Base-by-base conservation (phyloP, 2,797 vertebrate genomes). In the Dipus sagitta region DNA sequence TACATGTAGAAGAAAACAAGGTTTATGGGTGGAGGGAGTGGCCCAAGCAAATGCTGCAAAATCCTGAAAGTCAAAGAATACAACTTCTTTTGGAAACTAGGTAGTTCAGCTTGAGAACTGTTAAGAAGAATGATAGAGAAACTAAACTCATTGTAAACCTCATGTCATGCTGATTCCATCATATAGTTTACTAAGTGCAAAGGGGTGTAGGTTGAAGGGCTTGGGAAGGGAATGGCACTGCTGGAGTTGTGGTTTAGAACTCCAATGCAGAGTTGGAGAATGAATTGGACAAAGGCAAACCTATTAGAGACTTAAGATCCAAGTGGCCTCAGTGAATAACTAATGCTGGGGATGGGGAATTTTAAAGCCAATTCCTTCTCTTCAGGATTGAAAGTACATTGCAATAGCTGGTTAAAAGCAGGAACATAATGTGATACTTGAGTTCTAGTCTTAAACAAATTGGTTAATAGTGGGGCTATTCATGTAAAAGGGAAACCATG, bases 61-160 rank as follows among this genome's bases (percentile, higher is more conserved):
- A 65, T 90, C 12, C 34, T 71, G 0, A 89, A 52, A n/a, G 34
- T 88, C 78, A 71, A 14, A 67, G 72, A 86, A 77, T 80, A 72
- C 18, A 93, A 23, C 4, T 11, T 11, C 38, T 87, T 72, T 21
- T 90, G n/a, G 54, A 76, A 89, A 81, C 17, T 91, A 85, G n/a
- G 24, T 81, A 82, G 21, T 95, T 95, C 9, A 74, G 1, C 75
- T 84, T 91, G 32, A 74, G n/a, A 89, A 85, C 67, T 93, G 15
- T 32, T 70, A 78, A 30, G 90, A 17, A 68, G 87, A 68, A 65
- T 52, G 67, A 32, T 54, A 54, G 79, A 79, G 38, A 87, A 88
- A 81, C 72, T 84, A 52, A 78, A 62, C 34, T 34, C 72, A 17
- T 89, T n/a, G 76, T 84, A 93, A 74, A 2, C 23, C 88, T 14